Percentiles rank a stretch among this genome's conserved stretches.
These are phyloP conservation scores for Xiphophorus maculatus DNA, from an alignment of 2,113 vertebrate genomes.

Conservation along the genomic window DNA sequence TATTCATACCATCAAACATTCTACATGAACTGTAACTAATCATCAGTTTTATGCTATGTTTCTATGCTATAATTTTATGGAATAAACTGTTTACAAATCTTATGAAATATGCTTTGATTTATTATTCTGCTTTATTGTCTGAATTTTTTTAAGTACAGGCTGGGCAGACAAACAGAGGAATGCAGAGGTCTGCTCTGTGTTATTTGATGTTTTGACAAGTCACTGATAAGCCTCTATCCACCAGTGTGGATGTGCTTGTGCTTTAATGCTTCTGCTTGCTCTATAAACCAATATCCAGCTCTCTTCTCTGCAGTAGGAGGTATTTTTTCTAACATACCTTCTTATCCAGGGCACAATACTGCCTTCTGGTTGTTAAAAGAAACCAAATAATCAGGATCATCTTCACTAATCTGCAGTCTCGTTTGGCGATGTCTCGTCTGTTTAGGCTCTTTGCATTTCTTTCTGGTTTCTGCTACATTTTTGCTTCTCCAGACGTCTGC, in stretches of 20 bases:
- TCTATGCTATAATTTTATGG: background rate
- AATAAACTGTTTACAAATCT: background rate
- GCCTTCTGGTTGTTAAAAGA: background rate
- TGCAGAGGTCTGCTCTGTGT: conserved; percentile 57
- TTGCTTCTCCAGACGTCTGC: conserved; percentile 65
- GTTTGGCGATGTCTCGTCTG: conserved; percentile 36
- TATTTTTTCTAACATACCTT: conserved; percentile 28
- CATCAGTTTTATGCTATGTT: background rate
- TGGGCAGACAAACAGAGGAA: conserved; percentile 45
- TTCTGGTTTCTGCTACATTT: conserved; percentile 16
- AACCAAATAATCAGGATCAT: background rate
- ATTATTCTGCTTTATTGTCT: background rate
- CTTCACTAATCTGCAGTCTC: background rate
- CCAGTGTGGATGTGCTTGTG: conserved; percentile 30
- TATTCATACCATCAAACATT: background rate
- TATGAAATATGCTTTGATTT: background rate
- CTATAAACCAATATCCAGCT: conserved; percentile 34
- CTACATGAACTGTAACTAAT: background rate
- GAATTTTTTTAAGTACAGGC: background rate
- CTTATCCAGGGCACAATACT: background rate
- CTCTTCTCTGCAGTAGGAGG: conserved; percentile 7
- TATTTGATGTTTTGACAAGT: conserved; percentile 66
- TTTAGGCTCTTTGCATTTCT: conserved; percentile 27
- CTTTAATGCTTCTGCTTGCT: conserved; percentile 19
- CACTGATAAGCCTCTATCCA: conserved; percentile 70